phyloP scores from a whole-genome alignment of 1,140 invertebrate species.

The Drosophila seguyi region DNA sequence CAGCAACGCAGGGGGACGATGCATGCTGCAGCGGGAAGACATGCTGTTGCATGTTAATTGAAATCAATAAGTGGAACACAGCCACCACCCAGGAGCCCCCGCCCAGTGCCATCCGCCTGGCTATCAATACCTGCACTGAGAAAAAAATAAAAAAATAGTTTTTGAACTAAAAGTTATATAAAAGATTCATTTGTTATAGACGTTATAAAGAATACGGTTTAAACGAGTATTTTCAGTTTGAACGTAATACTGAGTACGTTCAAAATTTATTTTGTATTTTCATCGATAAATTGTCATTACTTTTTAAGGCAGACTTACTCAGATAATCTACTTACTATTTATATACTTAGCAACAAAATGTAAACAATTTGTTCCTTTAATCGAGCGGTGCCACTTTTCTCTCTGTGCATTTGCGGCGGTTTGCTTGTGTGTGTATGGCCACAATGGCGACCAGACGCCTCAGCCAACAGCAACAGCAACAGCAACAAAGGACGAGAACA shows the following conservation, averaged over 20 bases:
- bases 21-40: constrained; percentile 71
- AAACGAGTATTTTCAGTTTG: too few relatives aligned
- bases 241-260: too few relatives aligned
- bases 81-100: constrained; percentile 18
- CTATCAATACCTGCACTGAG: constrained; percentile 14
- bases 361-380: not conserved
- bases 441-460: constrained; percentile 62
- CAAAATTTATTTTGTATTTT: too few relatives aligned
- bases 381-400: not conserved
- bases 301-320: not conserved
- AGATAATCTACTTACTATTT: not conserved
- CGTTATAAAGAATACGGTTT: not conserved
- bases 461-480: constrained; percentile 23
- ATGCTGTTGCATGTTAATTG: constrained; percentile 84
- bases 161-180: too few relatives aligned
- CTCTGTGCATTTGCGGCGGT: constrained; percentile 11
- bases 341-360: too few relatives aligned
- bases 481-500: constrained; percentile 26
- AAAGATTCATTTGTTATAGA: too few relatives aligned
- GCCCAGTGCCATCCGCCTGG: constrained; percentile 17
- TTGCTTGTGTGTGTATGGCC: constrained; percentile 48
- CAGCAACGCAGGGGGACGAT: constrained; percentile 36
- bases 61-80: constrained; percentile 81
- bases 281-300: not conserved
- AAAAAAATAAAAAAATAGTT: too few relatives aligned